Conservation (phyloP, 2,888 invertebrate species). For the Trichopoda pennipes region DNA sequence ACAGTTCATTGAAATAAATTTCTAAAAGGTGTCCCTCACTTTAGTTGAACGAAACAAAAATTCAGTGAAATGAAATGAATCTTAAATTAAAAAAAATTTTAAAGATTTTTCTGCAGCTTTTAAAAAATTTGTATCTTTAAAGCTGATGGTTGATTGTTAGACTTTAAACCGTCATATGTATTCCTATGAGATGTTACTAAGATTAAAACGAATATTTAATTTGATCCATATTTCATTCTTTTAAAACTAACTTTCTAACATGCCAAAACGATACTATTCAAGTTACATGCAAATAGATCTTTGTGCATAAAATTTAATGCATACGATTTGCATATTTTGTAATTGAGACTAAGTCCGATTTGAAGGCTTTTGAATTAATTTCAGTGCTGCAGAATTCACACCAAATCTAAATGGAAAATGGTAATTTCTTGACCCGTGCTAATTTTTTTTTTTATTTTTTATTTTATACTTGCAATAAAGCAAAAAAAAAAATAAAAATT, state of each 20-base stretch:
- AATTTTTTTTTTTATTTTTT: conserved; percentile 13
- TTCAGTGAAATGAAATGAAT: not conserved
- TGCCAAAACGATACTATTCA: conserved; percentile 11
- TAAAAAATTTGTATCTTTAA: too few species aligned
- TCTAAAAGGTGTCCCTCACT: conserved; percentile 14
- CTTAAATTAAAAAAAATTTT: too few species aligned
- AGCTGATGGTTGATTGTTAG: too few species aligned
- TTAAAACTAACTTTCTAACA: not conserved
- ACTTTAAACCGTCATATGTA: too few species aligned
- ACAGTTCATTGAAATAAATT: conserved; percentile 52
- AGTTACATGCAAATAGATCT: conserved; percentile 13
- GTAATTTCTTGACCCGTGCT: conserved; percentile 63
- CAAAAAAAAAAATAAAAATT: conserved; percentile 13
- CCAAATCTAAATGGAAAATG: conserved; percentile 31
- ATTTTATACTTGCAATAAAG: conserved; percentile 13
- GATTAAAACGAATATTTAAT: too few species aligned
- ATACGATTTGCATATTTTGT: conserved; percentile 59
- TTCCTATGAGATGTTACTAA: too few species aligned
- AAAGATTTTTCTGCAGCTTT: too few species aligned
- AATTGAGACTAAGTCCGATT: conserved; percentile 51
- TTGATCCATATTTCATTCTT: too few species aligned
- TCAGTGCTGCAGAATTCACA: conserved; percentile 7
- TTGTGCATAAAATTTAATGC: conserved; percentile 19
- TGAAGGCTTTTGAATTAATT: conserved; percentile 31
- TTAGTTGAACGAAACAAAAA: not conserved